These are phyloP conservation scores for Cydia splendana DNA, from an alignment of 1,140 invertebrate genomes.

Conservation along the genomic window DNA sequence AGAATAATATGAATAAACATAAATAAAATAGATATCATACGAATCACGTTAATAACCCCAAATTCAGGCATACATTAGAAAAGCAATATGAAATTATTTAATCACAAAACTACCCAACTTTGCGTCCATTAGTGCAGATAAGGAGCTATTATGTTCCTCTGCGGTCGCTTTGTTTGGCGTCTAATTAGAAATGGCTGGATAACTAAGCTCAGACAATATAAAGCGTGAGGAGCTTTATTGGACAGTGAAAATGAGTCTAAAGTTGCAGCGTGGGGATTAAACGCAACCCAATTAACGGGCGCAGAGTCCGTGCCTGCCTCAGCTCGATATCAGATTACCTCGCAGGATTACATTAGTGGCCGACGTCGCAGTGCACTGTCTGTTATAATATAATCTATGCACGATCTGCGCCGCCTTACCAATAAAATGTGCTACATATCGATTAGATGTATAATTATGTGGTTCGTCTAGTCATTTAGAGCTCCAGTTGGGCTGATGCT, in stretches of 20 bases:
- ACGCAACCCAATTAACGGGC: constrained; percentile 73
- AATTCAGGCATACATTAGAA: neutral
- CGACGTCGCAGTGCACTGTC: constrained; percentile 55
- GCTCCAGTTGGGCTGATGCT: too few species aligned
- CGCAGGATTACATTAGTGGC: constrained; percentile 69
- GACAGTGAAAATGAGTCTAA: constrained; percentile 66
- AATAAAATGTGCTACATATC: too few species aligned
- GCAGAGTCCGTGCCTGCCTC: constrained; percentile 63
- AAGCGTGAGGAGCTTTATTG: constrained; percentile 52
- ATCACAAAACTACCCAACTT: neutral
- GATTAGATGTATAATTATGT: too few species aligned
- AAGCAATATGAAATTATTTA: constrained; percentile 14
- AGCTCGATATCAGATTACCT: constrained; percentile 74
- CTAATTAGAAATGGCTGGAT: constrained; percentile 39
- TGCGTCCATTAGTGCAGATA: neutral
- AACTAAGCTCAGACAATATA: constrained; percentile 50
- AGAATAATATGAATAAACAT: too few species aligned
- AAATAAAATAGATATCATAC: too few species aligned
- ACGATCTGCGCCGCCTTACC: constrained; percentile 31
- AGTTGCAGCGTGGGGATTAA: constrained; percentile 75
- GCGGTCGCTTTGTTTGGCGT: constrained; percentile 24
- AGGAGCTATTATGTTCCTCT: constrained; percentile 24
- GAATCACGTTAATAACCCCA: too few species aligned
- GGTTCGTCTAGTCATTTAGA: too few species aligned
- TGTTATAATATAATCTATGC: constrained; percentile 46